Percentiles rank a stretch among this genome's conserved stretches.
These are phyloP conservation scores for Podilymbus podiceps DNA, from an alignment of 2,113 vertebrate species.

Conservation along the genomic window DNA sequence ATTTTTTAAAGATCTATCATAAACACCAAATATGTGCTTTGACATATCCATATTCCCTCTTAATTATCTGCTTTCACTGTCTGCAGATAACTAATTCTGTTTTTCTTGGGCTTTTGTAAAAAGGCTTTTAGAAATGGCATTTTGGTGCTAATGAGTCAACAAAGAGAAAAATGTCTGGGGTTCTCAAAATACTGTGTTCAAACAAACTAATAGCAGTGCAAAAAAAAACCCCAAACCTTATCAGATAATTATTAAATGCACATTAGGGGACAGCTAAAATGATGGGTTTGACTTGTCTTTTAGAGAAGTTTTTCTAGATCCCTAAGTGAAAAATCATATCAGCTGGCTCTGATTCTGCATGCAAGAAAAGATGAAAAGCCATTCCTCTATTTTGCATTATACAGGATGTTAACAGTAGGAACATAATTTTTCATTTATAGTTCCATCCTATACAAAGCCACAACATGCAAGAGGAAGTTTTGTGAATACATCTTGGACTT, in stretches of 20 bases:
- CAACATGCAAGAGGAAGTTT: neutral
- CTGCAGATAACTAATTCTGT: neutral
- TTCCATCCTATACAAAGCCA: neutral
- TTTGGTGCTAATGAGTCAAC: constrained; percentile 43
- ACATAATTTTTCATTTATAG: neutral
- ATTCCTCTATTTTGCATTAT: neutral
- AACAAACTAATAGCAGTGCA: neutral
- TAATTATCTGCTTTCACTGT: constrained; percentile 1
- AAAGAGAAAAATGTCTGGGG: neutral
- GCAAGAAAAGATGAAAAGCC: neutral
- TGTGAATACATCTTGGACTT: neutral
- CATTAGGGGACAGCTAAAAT: neutral
- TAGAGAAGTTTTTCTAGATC: neutral
- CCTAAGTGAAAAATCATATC: neutral
- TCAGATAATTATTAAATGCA: neutral
- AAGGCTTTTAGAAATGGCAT: neutral
- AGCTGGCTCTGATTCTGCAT: neutral
- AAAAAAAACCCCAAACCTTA: neutral
- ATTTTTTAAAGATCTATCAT: neutral
- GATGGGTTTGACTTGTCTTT: neutral
- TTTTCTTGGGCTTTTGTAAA: neutral
- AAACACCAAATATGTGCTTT: neutral
- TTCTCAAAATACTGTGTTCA: neutral
- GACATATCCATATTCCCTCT: neutral
- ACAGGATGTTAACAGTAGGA: neutral